phyloP scores from a whole-genome alignment of 2,113 vertebrate genomes.

The Scomber japonicus region DNA sequence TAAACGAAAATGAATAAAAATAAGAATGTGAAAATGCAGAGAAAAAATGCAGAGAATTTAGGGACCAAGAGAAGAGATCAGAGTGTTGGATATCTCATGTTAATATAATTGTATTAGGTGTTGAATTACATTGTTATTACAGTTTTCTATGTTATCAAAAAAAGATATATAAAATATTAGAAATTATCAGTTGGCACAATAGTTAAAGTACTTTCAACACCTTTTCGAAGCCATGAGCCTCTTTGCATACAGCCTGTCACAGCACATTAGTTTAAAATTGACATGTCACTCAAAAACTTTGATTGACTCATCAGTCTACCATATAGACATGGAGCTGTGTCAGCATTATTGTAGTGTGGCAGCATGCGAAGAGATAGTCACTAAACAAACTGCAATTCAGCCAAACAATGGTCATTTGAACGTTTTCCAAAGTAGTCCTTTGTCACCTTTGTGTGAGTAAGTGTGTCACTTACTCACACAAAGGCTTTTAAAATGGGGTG shows the following conservation, averaged over 20 bases:
- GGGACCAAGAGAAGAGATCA: neutral
- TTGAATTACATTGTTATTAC: neutral
- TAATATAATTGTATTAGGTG: neutral
- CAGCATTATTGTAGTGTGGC: constrained; percentile 12
- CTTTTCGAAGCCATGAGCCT: constrained; percentile 20
- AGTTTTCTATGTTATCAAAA: too few species aligned
- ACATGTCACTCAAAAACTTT: constrained; percentile 45
- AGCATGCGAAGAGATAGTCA: neutral
- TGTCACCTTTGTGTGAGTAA: neutral
- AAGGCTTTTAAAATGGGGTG: neutral
- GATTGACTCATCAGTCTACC: constrained; percentile 34
- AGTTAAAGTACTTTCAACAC: neutral
- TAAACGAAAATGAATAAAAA: constrained; percentile 8
- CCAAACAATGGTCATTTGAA: constrained; percentile 1
- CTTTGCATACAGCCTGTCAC: constrained; percentile 32
- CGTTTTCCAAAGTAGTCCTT: constrained; percentile 9
- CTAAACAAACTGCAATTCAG: neutral
- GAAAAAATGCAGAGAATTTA: neutral
- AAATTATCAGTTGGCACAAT: neutral
- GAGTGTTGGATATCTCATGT: neutral
- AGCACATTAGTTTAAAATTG: constrained; percentile 59
- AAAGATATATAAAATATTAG: too few species aligned
- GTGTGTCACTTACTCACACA: neutral
- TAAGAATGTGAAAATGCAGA: neutral
- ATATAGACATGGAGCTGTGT: constrained; percentile 21